Base-by-base conservation (phyloP, 1,140 invertebrate species). In the Drosophila parabipectinata region DNA sequence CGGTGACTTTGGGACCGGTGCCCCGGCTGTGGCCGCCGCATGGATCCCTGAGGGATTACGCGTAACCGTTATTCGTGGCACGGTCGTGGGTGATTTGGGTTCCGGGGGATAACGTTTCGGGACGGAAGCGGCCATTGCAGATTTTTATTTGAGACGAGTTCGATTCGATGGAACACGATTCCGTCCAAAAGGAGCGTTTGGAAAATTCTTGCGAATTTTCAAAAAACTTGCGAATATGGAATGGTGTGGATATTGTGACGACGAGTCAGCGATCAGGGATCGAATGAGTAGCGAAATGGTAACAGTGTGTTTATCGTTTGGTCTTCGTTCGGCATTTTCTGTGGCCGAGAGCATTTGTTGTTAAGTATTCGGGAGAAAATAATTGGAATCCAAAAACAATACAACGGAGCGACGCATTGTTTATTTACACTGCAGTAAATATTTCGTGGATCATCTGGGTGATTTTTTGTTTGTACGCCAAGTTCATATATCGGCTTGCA, bases 361-460 rank as follows among this genome's bases (percentile, higher is more conserved):
- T 79, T 78, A 73, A 73, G 76, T 79, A 73, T 79, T 67, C 41
- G 10, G 34, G 63, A 69, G 34, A 64, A 59, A 61, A 50, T 47
- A 47, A 21, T 21, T 10, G 18, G 15, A 47, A 67, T 18, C 61
- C 39, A 69, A 69, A 57, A 69, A 69, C 66, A 68, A 67, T 63
- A 67, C 34, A 21, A 61, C 30, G 34, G 45, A 4, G 34, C 41
- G 32, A 30, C 21, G 39, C 30, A 28, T 58, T 59, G 61, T 71
- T 71, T 71, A 71, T 71, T 71, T 71, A 71, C 67, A 69, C 21
- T 57, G 67, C 67, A 71, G 67, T 71, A 71, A 71, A 71, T 71
- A 71, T 50, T 50, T 57, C 52, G n/a, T 24, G 32, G 41, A 53
- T 44, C 30, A 24, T 32, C 15, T 55, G 30, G 30, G n/a, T 34